Conservation (phyloP, 2,113 vertebrate species). For the Notothenia coriiceps region DNA sequence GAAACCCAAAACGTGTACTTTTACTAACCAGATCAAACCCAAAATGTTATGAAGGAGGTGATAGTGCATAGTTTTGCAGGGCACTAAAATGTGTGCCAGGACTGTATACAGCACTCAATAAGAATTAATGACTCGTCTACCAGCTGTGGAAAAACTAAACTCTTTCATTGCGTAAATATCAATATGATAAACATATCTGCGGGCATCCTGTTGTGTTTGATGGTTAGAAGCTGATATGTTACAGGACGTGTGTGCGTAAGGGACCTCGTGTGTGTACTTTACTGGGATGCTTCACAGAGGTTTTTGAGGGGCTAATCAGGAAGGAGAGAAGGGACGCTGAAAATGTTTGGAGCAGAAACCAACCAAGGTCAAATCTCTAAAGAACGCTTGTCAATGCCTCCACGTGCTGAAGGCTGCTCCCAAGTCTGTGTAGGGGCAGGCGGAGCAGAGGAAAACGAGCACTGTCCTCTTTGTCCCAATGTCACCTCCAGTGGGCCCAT, state of each 20-base stretch:
- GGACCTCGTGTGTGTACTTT: constrained; percentile 54
- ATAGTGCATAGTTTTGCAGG: constrained; percentile 84
- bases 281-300: constrained; percentile 58
- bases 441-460: constrained; percentile 50
- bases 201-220: constrained; percentile 62
- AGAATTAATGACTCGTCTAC: constrained; percentile 70
- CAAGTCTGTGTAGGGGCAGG: constrained; percentile 74
- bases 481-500: constrained; percentile 29
- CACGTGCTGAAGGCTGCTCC: constrained; percentile 52
- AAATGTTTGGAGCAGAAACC: constrained; percentile 44
- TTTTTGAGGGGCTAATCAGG: constrained; percentile 14
- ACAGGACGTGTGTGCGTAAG: constrained; percentile 46
- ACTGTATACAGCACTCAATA: constrained; percentile 76
- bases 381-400: constrained; percentile 58
- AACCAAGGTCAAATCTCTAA: constrained; percentile 57
- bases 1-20: constrained; percentile 37
- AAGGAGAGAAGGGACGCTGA: constrained; percentile 23
- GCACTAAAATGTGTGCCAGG: constrained; percentile 75
- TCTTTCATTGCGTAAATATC: constrained; percentile 82
- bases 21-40: constrained; percentile 63
- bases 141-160: constrained; percentile 70
- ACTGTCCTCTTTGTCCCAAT: constrained; percentile 55
- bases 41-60: constrained; percentile 53
- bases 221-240: constrained; percentile 80
- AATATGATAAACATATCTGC: constrained; percentile 87